phyloP scores from a whole-genome alignment of 2,797 vertebrate genomes.

The Enteromius mattozi region DNA sequence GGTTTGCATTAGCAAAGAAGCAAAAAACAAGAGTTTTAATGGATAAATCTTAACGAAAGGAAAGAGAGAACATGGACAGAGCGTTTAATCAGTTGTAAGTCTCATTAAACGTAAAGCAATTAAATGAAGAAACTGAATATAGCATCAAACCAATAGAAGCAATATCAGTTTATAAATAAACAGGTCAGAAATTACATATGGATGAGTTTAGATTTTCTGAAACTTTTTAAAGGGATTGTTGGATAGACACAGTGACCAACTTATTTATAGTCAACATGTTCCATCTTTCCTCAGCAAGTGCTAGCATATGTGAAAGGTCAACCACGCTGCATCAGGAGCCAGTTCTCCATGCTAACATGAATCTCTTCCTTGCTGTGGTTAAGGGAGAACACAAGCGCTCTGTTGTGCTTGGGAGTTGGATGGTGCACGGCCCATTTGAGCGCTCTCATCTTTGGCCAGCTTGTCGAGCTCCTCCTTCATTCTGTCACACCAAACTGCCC shows the following conservation, averaged over 20 bases:
- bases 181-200: neutral
- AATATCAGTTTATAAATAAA: conserved; percentile 26
- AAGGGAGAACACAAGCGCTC: conserved; percentile 40
- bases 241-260: conserved; percentile 5
- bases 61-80: conserved; percentile 55
- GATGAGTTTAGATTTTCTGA: conserved; percentile 26
- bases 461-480: conserved; percentile 46
- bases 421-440: conserved; percentile 41
- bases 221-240: neutral
- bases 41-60: conserved; percentile 69
- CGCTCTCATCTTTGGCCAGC: conserved; percentile 49
- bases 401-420: conserved; percentile 53
- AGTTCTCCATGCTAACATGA: conserved; percentile 52
- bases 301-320: conserved; percentile 47
- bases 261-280: conserved; percentile 41
- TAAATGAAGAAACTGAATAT: conserved; percentile 59
- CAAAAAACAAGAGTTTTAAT: conserved; percentile 71
- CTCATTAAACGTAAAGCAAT: conserved; percentile 77
- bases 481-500: conserved; percentile 47
- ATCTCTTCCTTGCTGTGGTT: conserved; percentile 47
- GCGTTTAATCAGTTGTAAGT: conserved; percentile 72
- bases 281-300: conserved; percentile 40
- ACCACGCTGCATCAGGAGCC: conserved; percentile 40
- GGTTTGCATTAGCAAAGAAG: conserved; percentile 82
- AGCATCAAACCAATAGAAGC: conserved; percentile 47